phyloP scores from a whole-genome alignment of 35 echinoderm and acorn worm species.

The Apostichopus californicus region DNA sequence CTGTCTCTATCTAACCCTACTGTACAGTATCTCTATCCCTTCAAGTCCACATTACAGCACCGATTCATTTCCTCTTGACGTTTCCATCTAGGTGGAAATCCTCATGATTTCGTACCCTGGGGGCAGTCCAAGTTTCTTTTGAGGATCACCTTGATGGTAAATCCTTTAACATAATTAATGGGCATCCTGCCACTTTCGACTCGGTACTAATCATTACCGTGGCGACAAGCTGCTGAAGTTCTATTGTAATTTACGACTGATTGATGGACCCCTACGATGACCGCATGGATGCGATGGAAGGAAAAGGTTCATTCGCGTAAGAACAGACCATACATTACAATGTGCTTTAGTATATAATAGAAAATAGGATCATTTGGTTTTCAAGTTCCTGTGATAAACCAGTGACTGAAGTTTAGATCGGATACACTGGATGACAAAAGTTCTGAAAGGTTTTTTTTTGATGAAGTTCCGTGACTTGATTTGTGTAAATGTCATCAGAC shows the following conservation, averaged over 20 bases:
- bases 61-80: no score
- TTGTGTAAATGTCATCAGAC: no score
- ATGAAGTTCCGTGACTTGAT: no score
- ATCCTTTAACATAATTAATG: constrained; percentile 26
- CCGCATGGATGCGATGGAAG: neutral
- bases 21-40: no score
- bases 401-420: neutral
- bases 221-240: neutral
- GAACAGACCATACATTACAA: no score
- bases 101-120: neutral
- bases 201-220: neutral
- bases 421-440: no score
- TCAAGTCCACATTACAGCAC: no score
- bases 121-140: neutral
- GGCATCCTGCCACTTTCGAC: constrained; percentile 28
- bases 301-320: neutral
- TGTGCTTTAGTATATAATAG: neutral
- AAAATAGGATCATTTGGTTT: neutral
- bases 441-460: no score
- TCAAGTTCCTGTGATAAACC: neutral
- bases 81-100: neutral
- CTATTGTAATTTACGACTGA: constrained; percentile 5
- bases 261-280: constrained; percentile 8
- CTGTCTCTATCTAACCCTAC: no score
- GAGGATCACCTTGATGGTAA: neutral